Evolutionary conservation across 2,888 invertebrate species (phyloP), one percentile per base, ranked within the genome.

Genomic region (Biston stratarius): DNA sequence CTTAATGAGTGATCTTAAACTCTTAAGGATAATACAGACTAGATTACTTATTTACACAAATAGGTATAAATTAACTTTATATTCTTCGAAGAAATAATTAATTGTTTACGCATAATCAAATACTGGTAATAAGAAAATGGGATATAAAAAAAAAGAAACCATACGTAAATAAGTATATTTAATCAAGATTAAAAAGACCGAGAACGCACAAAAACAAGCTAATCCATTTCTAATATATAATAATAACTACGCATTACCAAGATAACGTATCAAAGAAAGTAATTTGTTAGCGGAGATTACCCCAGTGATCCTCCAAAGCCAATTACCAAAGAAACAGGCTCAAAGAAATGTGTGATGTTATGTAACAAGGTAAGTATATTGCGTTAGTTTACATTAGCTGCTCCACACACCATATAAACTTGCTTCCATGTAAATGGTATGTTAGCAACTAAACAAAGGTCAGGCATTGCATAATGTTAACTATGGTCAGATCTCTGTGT

Each of bases 371-470:
- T 72, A 53, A 33, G 11, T 33, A 74, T 72, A 72, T 74, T 69
- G 70, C 72, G 68, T 72, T 68, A 71, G 42, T 61, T 67, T 68
- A 61, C 69, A 63, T 61, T 61, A 57, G 60, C 58, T 42, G 14
- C 11, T 38, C 10, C 36, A 33, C 10, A 15, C 45, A 24, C 8
- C 49, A 60, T 24, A 33, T 14, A 57, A 12, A 45, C 38, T 48
- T 61, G 56, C 56, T 61, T 63, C 58, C 58, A 66, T 68, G 51
- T 64, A 64, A 49, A 53, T 68, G 60, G 61, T 74, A 74, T 72
- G 74, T 72, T 69, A 62, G 65, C 62, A 69, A 49, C 61, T 73
- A 78, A 75, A 82, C 83, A 86, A 87, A 88, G 87, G 87, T 87
- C 84, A 83, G 79, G 64, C 61, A 59, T 74, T 72, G 81, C 80